Evolutionary conservation across 2,797 vertebrate species (phyloP).

Genomic region (Coregonus suidteri): DNA sequence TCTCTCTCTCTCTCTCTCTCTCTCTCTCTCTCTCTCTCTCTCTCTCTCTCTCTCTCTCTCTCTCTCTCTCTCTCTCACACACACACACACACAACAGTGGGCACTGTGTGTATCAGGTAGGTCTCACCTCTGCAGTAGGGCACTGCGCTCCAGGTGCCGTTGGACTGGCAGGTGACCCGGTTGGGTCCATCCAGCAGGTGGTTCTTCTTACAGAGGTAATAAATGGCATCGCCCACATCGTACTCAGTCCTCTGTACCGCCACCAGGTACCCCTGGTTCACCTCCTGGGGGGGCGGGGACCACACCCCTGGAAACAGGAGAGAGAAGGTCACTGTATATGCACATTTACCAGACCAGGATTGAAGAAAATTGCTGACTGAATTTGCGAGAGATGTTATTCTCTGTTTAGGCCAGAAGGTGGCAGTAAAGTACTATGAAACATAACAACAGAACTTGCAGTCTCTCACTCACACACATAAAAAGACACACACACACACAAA

Average conservation of each 20-base stretch:
- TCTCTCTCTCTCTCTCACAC: no score
- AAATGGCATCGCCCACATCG: conserved; percentile 78
- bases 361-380: background rate
- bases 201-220: conserved; percentile 83
- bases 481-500: conserved; percentile 4
- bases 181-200: conserved; percentile 80
- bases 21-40: no score
- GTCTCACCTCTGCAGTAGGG: conserved; percentile 77
- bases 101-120: no score
- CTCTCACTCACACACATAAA: conserved; percentile 21
- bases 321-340: background rate
- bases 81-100: background rate
- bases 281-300: conserved; percentile 74
- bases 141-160: conserved; percentile 78
- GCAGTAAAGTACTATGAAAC: conserved; percentile 56
- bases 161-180: conserved; percentile 74
- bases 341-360: background rate
- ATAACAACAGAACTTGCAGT: background rate
- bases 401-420: conserved; percentile 57
- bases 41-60: no score
- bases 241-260: conserved; percentile 81
- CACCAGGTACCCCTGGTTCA: conserved; percentile 79
- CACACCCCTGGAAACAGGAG: conserved; percentile 64
- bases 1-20: no score
- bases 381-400: background rate